phyloP scores from a whole-genome alignment of 2,113 vertebrate genomes.

The Melanerpes aurifrons region DNA sequence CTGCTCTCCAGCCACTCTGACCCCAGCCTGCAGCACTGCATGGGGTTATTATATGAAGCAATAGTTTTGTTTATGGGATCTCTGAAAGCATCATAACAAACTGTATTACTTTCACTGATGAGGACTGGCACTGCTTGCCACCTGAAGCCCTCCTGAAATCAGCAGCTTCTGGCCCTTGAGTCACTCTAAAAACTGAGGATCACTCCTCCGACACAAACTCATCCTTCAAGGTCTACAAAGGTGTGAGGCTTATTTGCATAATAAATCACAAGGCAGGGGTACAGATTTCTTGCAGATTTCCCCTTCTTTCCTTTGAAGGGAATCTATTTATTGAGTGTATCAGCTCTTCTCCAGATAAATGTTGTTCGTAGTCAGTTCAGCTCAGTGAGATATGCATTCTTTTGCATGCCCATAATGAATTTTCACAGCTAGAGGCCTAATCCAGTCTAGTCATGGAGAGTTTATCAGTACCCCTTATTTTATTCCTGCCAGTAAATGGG shows the following conservation, averaged over 20 bases:
- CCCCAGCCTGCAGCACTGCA: too few relatives aligned
- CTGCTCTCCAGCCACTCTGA: too few relatives aligned
- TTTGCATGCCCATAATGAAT: conserved; percentile 67
- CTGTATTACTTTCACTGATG: accelerated
- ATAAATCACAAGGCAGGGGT: conserved; percentile 58
- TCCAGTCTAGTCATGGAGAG: conserved; percentile 52
- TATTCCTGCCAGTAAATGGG: conserved; percentile 41
- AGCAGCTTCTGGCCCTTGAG: not conserved
- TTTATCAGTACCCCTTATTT: conserved; percentile 52
- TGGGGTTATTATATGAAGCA: not conserved
- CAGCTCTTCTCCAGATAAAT: conserved; percentile 44
- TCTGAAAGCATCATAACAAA: not conserved
- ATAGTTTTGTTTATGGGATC: not conserved
- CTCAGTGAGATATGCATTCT: conserved; percentile 1
- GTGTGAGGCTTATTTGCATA: conserved; percentile 39
- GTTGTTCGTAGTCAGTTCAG: conserved; percentile 44
- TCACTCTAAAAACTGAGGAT: not conserved
- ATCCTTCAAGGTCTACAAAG: conserved; percentile 8
- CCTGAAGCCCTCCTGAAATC: not conserved
- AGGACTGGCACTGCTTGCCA: not conserved
- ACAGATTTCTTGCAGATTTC: not conserved
- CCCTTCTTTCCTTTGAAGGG: not conserved
- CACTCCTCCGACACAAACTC: not conserved
- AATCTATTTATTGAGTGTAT: conserved; percentile 55
- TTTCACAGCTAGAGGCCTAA: conserved; percentile 62